Conservation (phyloP, 92 coral and sea anemone species). For the Epizoanthus stellaris region DNA sequence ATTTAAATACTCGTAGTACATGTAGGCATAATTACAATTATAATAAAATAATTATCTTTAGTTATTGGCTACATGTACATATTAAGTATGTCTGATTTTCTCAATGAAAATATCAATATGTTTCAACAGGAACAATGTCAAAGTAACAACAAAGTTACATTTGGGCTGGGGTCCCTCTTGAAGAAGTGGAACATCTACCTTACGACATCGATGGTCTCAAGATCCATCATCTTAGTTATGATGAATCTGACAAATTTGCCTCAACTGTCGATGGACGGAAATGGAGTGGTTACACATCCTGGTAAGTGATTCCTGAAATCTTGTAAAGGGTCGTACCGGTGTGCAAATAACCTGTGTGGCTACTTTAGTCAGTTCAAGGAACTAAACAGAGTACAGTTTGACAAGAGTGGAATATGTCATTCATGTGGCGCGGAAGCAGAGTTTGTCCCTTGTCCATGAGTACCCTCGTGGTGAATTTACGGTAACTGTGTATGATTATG, state of each 20-base stretch:
- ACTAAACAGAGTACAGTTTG: slow-evolving; percentile 66
- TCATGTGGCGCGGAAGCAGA: slow-evolving; percentile 62
- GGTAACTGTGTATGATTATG: slow-evolving; percentile 70
- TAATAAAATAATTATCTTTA: too few species aligned
- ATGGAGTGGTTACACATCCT: slow-evolving; percentile 47
- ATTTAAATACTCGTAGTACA: too few species aligned
- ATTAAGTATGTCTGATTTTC: too few species aligned
- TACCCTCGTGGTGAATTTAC: slow-evolving; percentile 46
- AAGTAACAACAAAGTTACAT: too few species aligned
- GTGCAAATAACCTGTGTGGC: slow-evolving; percentile 56
- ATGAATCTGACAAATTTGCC: slow-evolving; percentile 42
- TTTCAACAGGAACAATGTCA: too few species aligned
- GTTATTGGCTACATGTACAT: too few species aligned
- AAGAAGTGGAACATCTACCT: slow-evolving; percentile 57
- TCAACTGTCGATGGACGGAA: slow-evolving; percentile 51
- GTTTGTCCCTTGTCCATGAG: slow-evolving; percentile 68
- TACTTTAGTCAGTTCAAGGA: slow-evolving; percentile 50
- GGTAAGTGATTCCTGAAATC: slow-evolving; percentile 50
- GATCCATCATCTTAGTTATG: slow-evolving; percentile 34
- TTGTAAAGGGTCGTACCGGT: slow-evolving; percentile 66
- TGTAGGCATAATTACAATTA: too few species aligned
- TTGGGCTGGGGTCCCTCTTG: slow-evolving; percentile 36
- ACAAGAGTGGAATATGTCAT: slow-evolving; percentile 51
- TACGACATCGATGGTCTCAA: slow-evolving; percentile 56
- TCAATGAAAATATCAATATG: too few species aligned